Conservation (phyloP, 64 coral and sea anemone species). For the Cladopsammia gracilis region DNA sequence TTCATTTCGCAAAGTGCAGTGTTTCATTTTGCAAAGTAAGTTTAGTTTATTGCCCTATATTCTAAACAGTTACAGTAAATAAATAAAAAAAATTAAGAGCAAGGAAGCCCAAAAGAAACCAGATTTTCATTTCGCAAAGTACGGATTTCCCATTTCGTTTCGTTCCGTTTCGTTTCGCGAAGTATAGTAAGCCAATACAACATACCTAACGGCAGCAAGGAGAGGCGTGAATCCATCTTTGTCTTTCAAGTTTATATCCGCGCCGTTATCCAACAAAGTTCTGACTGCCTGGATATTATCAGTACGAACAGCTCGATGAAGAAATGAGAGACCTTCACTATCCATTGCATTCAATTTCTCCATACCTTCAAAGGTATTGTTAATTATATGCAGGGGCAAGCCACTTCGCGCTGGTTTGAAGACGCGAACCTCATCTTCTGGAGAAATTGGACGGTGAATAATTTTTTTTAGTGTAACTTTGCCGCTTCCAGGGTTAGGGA, state of each 20-base stretch:
- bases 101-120: no score
- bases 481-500: constrained; percentile 7
- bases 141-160: background rate
- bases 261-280: constrained; percentile 18
- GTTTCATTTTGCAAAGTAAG: no score
- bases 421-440: background rate
- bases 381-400: background rate
- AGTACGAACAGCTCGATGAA: constrained; percentile 54
- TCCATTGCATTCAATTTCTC: constrained; percentile 29
- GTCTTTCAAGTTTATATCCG: constrained; percentile 19
- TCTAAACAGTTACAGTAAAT: no score
- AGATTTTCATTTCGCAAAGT: no score
- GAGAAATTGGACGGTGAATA: background rate
- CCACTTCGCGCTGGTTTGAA: background rate
- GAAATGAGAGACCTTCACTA: background rate
- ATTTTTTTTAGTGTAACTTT: background rate
- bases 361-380: background rate
- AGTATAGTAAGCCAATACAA: background rate
- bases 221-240: constrained; percentile 41
- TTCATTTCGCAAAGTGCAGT: no score
- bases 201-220: constrained; percentile 44
- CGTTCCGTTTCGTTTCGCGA: background rate
- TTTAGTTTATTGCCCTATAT: no score
- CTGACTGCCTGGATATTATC: background rate
- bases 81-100: no score